Percentiles rank a stretch among this genome's conserved stretches.
Evolutionary conservation across 2,797 vertebrate species (phyloP).

Genomic region (Protonibea diacanthus): DNA sequence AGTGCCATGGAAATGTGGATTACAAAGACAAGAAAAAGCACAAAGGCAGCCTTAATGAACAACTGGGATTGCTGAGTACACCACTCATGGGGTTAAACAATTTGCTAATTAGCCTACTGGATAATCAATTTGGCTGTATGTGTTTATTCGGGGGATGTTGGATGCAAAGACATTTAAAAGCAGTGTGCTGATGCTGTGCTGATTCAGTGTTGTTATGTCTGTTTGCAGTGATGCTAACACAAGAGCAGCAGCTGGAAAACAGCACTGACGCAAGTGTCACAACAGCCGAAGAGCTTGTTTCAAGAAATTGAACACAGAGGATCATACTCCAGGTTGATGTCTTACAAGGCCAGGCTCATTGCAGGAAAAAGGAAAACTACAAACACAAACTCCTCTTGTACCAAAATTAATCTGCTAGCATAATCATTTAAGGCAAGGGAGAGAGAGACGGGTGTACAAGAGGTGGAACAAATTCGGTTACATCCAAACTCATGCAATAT

Average conservation of each 20-base stretch:
- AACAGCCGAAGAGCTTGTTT: conserved; percentile 49
- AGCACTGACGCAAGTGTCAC: conserved; percentile 28
- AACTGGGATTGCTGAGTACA: conserved; percentile 43
- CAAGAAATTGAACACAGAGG: conserved; percentile 37
- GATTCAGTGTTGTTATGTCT: conserved; percentile 49
- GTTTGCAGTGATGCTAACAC: conserved; percentile 42
- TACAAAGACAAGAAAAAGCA: conserved; percentile 48
- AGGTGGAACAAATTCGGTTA: conserved; percentile 63
- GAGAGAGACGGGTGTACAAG: conserved; percentile 8
- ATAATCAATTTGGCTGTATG: conserved; percentile 57
- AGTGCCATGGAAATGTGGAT: conserved; percentile 60
- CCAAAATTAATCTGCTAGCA: conserved; percentile 31
- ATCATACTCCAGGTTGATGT: not conserved
- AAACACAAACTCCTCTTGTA: conserved; percentile 21
- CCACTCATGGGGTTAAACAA: conserved; percentile 63
- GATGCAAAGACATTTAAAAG: conserved; percentile 15
- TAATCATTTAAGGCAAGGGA: conserved; percentile 5
- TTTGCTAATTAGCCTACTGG: conserved; percentile 60
- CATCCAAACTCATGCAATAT: conserved; percentile 76
- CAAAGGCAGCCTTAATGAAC: conserved; percentile 62
- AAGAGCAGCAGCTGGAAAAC: conserved; percentile 49
- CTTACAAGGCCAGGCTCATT: conserved; percentile 2
- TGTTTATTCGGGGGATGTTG: conserved; percentile 49
- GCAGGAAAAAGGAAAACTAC: conserved; percentile 5
- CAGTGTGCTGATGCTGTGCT: conserved; percentile 38